Percentiles rank a stretch among this genome's conserved stretches.
These are phyloP conservation scores for Equus quagga DNA, from an alignment of 2,113 vertebrate genomes.

Conservation along the genomic window DNA sequence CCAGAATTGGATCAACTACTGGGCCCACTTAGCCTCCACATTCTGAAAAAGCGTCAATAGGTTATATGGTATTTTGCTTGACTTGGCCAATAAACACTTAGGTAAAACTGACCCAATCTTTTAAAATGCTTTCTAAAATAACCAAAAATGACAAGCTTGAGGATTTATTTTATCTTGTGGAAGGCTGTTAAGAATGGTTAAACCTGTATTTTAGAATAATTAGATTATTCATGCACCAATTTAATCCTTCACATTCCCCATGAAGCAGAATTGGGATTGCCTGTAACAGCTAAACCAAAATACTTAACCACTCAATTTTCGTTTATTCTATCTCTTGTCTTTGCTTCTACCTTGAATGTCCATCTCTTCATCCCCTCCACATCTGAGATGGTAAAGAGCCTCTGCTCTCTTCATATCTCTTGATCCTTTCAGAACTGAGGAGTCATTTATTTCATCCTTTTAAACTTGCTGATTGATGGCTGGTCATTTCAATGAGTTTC, in stretches of 20 bases:
- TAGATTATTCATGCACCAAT: not conserved
- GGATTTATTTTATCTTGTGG: not conserved
- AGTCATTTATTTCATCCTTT: not conserved
- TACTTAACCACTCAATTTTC: not conserved
- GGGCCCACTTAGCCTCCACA: not conserved
- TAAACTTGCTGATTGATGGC: not conserved
- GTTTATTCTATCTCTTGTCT: not conserved
- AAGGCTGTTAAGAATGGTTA: not conserved
- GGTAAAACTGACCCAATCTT: not conserved
- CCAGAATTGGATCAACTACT: not conserved
- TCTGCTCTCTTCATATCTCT: not conserved
- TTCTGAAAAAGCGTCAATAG: not conserved
- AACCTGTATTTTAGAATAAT: not conserved
- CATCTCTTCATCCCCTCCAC: not conserved
- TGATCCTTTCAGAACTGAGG: not conserved
- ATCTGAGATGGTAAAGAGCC: not conserved
- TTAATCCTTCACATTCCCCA: not conserved
- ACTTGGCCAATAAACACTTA: not conserved
- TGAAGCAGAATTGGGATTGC: not conserved
- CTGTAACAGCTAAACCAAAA: not conserved
- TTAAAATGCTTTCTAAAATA: not conserved
- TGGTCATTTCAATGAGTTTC: not conserved
- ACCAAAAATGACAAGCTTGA: not conserved
- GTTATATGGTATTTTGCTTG: not conserved
- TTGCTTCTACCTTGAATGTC: not conserved